Conservation (phyloP, 2,113 vertebrate species). For the Deroptyus accipitrinus region DNA sequence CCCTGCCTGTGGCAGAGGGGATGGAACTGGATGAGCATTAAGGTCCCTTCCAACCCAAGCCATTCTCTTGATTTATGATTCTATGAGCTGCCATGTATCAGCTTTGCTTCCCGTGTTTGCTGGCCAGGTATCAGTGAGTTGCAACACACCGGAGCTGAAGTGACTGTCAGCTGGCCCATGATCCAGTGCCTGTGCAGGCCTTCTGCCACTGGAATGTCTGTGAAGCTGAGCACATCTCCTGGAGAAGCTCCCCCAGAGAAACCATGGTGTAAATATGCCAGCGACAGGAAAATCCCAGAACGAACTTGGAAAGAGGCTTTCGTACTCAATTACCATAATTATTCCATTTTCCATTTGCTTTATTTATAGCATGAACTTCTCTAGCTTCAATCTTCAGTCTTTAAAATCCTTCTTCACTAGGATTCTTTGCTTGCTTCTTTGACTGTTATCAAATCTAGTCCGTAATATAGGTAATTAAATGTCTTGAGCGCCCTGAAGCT, state of each 20-base stretch:
- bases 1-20: not conserved
- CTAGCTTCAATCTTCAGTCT: not conserved
- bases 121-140: accelerated
- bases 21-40: not conserved
- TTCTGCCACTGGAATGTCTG: accelerated
- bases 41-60: not conserved
- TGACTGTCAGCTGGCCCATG: accelerated
- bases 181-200: not conserved
- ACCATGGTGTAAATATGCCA: accelerated
- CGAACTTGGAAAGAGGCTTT: accelerated
- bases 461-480: not conserved
- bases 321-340: not conserved
- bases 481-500: not conserved
- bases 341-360: not conserved
- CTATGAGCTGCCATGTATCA: not conserved
- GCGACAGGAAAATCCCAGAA: accelerated
- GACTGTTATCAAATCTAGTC: not conserved
- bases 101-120: accelerated
- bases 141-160: accelerated
- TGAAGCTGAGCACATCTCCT: no score
- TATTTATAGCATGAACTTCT: not conserved
- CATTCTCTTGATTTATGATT: not conserved
- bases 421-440: not conserved
- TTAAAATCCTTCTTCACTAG: not conserved
- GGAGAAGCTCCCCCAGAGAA: not conserved